phyloP scores from a whole-genome alignment of 2,888 invertebrate genomes.

The Diogma glabrata region DNA sequence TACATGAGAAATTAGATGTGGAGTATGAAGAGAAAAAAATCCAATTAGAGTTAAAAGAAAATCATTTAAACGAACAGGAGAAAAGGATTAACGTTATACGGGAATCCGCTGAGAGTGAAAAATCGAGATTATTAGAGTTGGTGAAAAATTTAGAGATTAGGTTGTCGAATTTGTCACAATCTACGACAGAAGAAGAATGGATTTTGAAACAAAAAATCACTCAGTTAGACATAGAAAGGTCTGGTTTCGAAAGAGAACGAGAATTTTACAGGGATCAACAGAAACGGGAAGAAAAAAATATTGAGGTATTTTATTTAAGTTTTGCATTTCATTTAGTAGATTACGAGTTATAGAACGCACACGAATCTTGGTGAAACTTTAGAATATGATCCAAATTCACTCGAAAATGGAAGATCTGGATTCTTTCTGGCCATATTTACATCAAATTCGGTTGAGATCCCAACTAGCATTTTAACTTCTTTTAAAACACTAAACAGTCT shows the following conservation, averaged over 20 bases:
- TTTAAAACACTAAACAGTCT: too few relatives aligned
- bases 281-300: conserved; percentile 30
- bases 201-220: conserved; percentile 31
- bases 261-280: conserved; percentile 31
- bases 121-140: conserved; percentile 25
- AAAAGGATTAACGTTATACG: not conserved
- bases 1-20: conserved; percentile 26
- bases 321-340: too few relatives aligned
- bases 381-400: too few relatives aligned
- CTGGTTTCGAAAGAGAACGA: conserved; percentile 32
- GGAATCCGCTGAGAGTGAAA: conserved; percentile 1
- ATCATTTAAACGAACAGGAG: conserved; percentile 24
- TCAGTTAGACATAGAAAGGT: conserved; percentile 31
- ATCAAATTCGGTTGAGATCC: too few relatives aligned
- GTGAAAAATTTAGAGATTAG: conserved; percentile 33
- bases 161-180: conserved; percentile 28
- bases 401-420: too few relatives aligned
- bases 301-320: too few relatives aligned
- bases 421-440: too few relatives aligned
- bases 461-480: too few relatives aligned
- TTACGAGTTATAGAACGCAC: too few relatives aligned
- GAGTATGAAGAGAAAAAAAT: conserved; percentile 27
- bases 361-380: too few relatives aligned
- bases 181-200: conserved; percentile 35
- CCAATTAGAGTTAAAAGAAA: conserved; percentile 27